These are phyloP conservation scores for Drosophila obscura DNA, from an alignment of 1,140 invertebrate species.

Conservation along the genomic window DNA sequence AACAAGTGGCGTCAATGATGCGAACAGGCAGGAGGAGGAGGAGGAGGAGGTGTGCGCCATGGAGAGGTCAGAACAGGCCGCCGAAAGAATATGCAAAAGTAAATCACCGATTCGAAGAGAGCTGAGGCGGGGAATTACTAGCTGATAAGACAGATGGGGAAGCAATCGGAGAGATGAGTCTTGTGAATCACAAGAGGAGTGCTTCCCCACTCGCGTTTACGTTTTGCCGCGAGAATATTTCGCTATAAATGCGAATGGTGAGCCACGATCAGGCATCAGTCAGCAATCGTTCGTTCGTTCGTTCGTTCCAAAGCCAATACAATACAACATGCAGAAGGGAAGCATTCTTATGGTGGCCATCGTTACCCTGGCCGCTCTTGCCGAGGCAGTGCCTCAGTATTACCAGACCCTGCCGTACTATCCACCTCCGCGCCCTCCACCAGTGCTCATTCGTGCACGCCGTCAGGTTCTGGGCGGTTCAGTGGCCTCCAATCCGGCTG, in stretches of 20 bases:
- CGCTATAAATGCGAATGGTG: constrained; percentile 33
- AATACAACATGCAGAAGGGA: constrained; percentile 50
- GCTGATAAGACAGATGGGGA: constrained; percentile 44
- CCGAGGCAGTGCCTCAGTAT: constrained; percentile 54
- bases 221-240: no score
- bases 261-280: constrained; percentile 33
- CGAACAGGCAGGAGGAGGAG: constrained; percentile 1
- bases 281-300: neutral
- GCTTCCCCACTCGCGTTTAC: constrained; percentile 13
- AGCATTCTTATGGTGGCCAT: constrained; percentile 54
- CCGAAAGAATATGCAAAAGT: constrained; percentile 14
- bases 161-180: constrained; percentile 13
- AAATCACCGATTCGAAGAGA: constrained; percentile 35
- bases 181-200: constrained; percentile 51
- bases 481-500: constrained; percentile 62
- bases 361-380: constrained; percentile 47
- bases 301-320: constrained; percentile 18
- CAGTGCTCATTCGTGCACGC: constrained; percentile 54
- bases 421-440: constrained; percentile 32
- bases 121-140: constrained; percentile 37
- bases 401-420: constrained; percentile 53
- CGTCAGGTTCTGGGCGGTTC: constrained; percentile 70
- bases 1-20: constrained; percentile 41
- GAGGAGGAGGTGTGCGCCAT: neutral
- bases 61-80: constrained; percentile 18